Base-by-base conservation (phyloP, 2,888 invertebrate species). In the Hypomecis atomaria region DNA sequence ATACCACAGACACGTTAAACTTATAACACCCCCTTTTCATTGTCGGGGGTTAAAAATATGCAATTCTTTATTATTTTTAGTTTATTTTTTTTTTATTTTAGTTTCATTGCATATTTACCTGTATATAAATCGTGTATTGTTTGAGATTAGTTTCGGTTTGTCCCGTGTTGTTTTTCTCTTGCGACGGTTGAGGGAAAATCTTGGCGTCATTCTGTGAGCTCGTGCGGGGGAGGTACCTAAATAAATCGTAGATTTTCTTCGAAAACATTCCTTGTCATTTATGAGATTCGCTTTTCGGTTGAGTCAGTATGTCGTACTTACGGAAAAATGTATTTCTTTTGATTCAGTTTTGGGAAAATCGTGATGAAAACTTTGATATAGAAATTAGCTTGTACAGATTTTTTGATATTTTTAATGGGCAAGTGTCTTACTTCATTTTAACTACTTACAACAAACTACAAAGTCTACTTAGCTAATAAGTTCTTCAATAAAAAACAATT, bases 181-280 rank as follows among this genome's bases (percentile, higher is more conserved):
- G 65, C 59, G 37, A 48, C 56, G 36, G n/a, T 33, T 36, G 50
- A 53, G 57, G 56, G 66, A 67, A 64, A 67, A 60, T 67, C 64
- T 62, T 54, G 47, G 53, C 66, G 45, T 62, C 43, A 56, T 58
- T n/a, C 40, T 48, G 40, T 50, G 55, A 37, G 37, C 38, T 56
- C 55, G 37, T 62, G 61, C 44, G 62, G 59, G 61, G 67, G 61
- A 59, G 61, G 63, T 43, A 38, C 6, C 56, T 38, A 65, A 61
- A 61, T 58, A 61, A 5, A 13, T 55, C 42, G 38, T 33, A 5
- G 33, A 43, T 62, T 52, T 53, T 48, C 53, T 59, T 61, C 67
- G 63, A 66, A 69, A 61, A 43, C 5, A 34, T 8, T 36, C 9
- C 11, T 10, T 4, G 11, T 54, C n/a, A 43, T 34, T n/a, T 1